A percentile compares a stretch with the other conserved stretches of the same genome.
These are phyloP conservation scores for Linurgus olivaceus DNA, from an alignment of 2,797 vertebrate species.

Conservation along the genomic window DNA sequence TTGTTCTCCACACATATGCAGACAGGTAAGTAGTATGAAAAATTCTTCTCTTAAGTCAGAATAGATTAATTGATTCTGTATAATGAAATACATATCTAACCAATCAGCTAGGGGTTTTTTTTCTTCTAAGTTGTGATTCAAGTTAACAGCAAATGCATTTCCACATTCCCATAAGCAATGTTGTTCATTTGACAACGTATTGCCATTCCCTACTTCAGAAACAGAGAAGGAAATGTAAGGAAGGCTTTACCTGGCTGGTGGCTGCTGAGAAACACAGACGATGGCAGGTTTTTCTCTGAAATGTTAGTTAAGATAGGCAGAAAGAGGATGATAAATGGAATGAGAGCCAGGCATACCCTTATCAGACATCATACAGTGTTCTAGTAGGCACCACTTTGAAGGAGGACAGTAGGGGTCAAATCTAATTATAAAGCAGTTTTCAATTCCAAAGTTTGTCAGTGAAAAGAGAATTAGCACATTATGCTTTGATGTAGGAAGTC, in stretches of 20 bases:
- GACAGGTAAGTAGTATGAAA: background rate
- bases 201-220: background rate
- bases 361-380: background rate
- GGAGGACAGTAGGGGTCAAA: background rate
- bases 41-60: background rate
- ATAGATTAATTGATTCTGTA: background rate
- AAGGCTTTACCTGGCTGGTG: background rate
- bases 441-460: background rate
- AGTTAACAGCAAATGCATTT: background rate
- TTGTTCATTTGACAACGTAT: background rate
- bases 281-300: background rate
- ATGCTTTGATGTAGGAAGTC: background rate
- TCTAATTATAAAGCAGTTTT: background rate
- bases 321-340: background rate
- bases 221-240: background rate
- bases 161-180: background rate
- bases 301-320: background rate
- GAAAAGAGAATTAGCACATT: background rate
- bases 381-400: background rate
- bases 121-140: background rate
- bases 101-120: background rate
- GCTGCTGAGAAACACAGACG: background rate
- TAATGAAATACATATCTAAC: background rate
- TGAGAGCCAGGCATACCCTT: background rate
- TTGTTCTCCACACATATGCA: background rate